Percentiles rank a stretch among this genome's conserved stretches.
Conservation (phyloP, 2,888 invertebrate species). For the Pyrrhopygopsis socrates region DNA sequence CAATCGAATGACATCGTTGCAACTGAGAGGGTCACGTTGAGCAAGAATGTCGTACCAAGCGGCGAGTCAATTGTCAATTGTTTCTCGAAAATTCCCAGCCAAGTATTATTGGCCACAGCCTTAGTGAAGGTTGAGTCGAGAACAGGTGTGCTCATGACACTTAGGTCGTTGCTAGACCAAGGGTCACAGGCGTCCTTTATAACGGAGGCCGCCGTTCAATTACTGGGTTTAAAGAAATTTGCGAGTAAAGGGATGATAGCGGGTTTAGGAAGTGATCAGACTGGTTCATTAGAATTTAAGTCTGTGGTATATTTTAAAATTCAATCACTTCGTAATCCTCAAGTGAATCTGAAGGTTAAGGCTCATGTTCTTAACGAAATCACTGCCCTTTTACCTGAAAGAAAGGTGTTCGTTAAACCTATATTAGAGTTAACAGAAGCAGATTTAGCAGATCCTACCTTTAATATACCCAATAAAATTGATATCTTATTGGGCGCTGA, state of each 20-base stretch:
- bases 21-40: neutral
- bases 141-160: constrained; percentile 35
- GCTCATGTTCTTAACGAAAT: constrained; percentile 60
- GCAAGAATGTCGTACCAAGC: constrained; percentile 27
- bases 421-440: neutral
- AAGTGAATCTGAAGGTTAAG: constrained; percentile 50
- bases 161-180: constrained; percentile 81
- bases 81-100: constrained; percentile 41
- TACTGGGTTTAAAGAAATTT: constrained; percentile 59
- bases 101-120: constrained; percentile 75
- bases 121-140: constrained; percentile 55
- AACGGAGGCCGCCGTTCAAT: constrained; percentile 73
- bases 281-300: constrained; percentile 30
- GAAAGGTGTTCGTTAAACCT: constrained; percentile 31
- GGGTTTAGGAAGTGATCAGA: constrained; percentile 43
- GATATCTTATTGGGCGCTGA: constrained; percentile 84
- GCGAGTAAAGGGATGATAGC: constrained; percentile 51
- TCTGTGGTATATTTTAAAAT: constrained; percentile 61
- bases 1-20: neutral
- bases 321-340: constrained; percentile 58
- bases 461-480: constrained; percentile 72
- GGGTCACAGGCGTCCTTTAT: constrained; percentile 83
- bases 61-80: constrained; percentile 32
- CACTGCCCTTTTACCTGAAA: constrained; percentile 55
- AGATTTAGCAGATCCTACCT: constrained; percentile 64